Evolutionary conservation across 2,113 vertebrate genomes (phyloP).

Genomic region (Petaurus breviceps): DNA sequence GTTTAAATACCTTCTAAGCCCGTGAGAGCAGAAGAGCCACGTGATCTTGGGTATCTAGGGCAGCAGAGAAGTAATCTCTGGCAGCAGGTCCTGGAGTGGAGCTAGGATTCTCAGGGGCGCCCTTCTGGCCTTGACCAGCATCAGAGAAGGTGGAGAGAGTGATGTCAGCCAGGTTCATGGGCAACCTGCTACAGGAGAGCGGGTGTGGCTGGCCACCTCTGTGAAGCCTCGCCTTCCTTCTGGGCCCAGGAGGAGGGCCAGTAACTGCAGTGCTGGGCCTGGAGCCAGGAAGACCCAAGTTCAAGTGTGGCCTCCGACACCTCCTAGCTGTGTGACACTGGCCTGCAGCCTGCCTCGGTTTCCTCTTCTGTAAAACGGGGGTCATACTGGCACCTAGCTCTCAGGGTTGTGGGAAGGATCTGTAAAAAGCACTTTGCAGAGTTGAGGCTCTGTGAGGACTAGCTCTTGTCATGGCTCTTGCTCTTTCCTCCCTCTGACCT

Average conservation of each 20-base stretch:
- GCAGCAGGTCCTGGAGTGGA: background rate
- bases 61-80: background rate
- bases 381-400: background rate
- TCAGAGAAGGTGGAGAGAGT: background rate
- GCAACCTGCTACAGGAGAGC: background rate
- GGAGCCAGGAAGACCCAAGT: background rate
- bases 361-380: background rate
- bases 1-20: background rate
- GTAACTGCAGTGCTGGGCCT: background rate
- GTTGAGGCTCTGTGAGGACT: too few species aligned
- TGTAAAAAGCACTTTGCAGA: background rate
- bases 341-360: background rate
- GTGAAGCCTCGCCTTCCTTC: background rate
- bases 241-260: background rate
- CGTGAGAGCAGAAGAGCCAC: background rate
- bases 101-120: background rate
- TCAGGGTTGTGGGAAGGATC: background rate
- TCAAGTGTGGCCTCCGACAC: background rate
- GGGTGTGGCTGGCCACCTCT: too few species aligned
- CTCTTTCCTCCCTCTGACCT: background rate
- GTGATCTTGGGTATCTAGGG: background rate
- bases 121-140: background rate
- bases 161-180: background rate
- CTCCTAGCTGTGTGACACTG: background rate
- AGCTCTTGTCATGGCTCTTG: background rate